These are phyloP conservation scores for Cynodonichthys magdalenae DNA, from an alignment of 2,797 vertebrate genomes.

Conservation along the genomic window DNA sequence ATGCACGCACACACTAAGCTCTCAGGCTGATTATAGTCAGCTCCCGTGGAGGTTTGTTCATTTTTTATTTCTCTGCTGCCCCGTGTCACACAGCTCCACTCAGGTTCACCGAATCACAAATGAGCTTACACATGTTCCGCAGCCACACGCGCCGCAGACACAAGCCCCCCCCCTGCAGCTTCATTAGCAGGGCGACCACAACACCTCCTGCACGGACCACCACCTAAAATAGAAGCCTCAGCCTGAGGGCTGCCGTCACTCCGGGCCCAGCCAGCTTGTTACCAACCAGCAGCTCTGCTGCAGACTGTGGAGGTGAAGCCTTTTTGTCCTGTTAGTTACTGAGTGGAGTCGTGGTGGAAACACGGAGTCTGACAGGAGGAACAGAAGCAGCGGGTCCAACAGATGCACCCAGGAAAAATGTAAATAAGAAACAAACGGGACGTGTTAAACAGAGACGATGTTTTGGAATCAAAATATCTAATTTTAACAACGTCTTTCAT, in stretches of 20 bases:
- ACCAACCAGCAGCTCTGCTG: slow-evolving; percentile 40
- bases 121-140: slow-evolving; percentile 29
- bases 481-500: too few relatives aligned
- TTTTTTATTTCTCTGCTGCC: not conserved
- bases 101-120: slow-evolving; percentile 29
- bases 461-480: too few relatives aligned
- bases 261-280: slow-evolving; percentile 62
- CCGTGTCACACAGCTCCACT: not conserved
- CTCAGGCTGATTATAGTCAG: slow-evolving; percentile 16
- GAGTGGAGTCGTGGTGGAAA: slow-evolving; percentile 29
- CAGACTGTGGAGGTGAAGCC: slow-evolving; percentile 40
- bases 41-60: slow-evolving; percentile 1
- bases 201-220: slow-evolving; percentile 34
- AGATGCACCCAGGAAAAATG: too few relatives aligned
- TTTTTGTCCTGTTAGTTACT: slow-evolving; percentile 49
- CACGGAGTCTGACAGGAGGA: slow-evolving; percentile 3
- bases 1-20: slow-evolving; percentile 5
- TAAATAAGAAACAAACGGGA: too few relatives aligned
- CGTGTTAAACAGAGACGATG: too few relatives aligned
- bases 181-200: slow-evolving; percentile 55
- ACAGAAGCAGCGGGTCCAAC: too few relatives aligned
- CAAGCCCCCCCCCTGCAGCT: slow-evolving; percentile 45
- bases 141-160: slow-evolving; percentile 27
- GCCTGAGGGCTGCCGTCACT: slow-evolving; percentile 63
- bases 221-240: slow-evolving; percentile 66